Evolutionary conservation across 1,140 invertebrate genomes (phyloP).

Genomic region (Lasaia peninsularis): DNA sequence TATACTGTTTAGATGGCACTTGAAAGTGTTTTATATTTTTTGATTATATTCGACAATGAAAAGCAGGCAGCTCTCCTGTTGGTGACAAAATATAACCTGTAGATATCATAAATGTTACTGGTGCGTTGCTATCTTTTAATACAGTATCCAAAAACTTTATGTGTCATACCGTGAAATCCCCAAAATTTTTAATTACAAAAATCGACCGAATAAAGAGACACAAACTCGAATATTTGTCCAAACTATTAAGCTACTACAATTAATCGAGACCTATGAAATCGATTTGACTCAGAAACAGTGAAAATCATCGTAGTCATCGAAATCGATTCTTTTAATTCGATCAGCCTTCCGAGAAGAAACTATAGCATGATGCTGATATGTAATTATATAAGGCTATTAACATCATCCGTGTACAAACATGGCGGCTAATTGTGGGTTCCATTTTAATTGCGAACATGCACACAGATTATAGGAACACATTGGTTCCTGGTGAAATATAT

Average conservation of each 20-base stretch:
- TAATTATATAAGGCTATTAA: conserved; percentile 74
- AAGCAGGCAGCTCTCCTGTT: too few species aligned
- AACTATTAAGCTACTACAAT: not conserved
- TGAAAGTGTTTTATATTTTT: too few species aligned
- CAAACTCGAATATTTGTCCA: not conserved
- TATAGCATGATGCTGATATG: conserved; percentile 69
- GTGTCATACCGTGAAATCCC: too few species aligned
- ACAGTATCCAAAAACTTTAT: too few species aligned
- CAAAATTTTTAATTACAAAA: too few species aligned
- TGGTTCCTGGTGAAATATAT: conserved; percentile 30
- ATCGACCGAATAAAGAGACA: not conserved
- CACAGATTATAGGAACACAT: conserved; percentile 51
- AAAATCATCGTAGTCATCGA: conserved; percentile 21
- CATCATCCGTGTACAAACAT: conserved; percentile 75
- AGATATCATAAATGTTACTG: too few species aligned
- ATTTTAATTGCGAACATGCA: conserved; percentile 75
- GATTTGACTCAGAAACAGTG: conserved; percentile 4
- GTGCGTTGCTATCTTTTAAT: too few species aligned
- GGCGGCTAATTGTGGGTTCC: conserved; percentile 73
- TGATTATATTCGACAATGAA: too few species aligned
- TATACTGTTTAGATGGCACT: too few species aligned
- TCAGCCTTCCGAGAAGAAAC: conserved; percentile 72
- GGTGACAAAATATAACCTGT: too few species aligned
- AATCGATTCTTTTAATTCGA: conserved; percentile 73
- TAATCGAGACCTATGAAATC: conserved; percentile 3